Evolutionary conservation across 2,797 vertebrate species (phyloP), one percentile per base, ranked within the genome.

Genomic region (Scolopax bukidnonensis): DNA sequence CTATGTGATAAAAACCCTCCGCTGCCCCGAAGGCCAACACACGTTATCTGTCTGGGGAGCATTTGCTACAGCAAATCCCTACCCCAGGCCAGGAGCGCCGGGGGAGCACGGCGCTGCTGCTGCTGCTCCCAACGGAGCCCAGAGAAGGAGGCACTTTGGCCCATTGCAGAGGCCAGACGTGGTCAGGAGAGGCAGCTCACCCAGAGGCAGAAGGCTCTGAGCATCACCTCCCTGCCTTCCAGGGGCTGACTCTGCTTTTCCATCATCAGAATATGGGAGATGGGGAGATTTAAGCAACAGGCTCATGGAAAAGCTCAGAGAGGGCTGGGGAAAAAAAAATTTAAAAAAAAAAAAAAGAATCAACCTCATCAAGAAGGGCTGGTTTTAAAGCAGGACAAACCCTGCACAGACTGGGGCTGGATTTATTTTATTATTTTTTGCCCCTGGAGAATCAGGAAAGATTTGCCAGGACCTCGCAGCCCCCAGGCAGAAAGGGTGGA

Each of bases 321-420:
- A 63, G 14, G 12, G 23, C 2, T 1, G 53, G 36, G n/a, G 38
- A 0, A 59, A 25, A 45, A 16, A 41, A 6, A 40, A 40, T 40
- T 40, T 36, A 36, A 36, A 36, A 36, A 0, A 59, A 25, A 40
- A 43, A 0, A 60, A 27, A 45, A 7, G 36, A 18, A 6, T 0
- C 16, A 45, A 48, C 1, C 27, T 75, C 15, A 23, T 12, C 43
- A 40, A 38, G 68, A 87, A 87, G 10, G 13, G 20, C 27, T 59
- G 18, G 8, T 10, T 84, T 61, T 41, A 36, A 25, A 78, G 50
- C 32, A 71, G 50, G 36, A 67, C 18, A 65, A 74, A 38, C 15
- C 3, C 45, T 12, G 2, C 1, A 0, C 8, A 16, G 19, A 4
- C 27, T 21, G 12, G 15, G 33, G 30, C 3, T 28, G 51, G 36